phyloP scores from a whole-genome alignment of 1,140 invertebrate species.

The Bacillus rossius region DNA sequence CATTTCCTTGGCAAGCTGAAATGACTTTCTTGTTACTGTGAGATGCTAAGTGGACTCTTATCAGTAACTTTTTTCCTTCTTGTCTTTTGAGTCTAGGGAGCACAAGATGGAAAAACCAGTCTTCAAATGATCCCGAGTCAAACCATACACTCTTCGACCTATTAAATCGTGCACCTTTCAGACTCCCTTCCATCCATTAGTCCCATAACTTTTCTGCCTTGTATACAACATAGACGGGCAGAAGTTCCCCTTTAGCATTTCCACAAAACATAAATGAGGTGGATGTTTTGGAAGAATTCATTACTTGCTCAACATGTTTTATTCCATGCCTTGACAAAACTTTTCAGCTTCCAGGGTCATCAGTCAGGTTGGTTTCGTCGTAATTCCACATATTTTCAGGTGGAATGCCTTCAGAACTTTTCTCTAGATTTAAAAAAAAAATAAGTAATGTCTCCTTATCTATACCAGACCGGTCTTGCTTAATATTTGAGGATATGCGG shows the following conservation, averaged over 20 bases:
- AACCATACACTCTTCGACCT: constrained; percentile 1
- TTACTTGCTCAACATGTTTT: neutral
- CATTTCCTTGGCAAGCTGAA: constrained; percentile 22
- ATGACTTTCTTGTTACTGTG: constrained; percentile 29
- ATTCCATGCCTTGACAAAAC: constrained; percentile 16
- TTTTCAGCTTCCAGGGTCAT: too few species aligned
- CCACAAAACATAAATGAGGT: constrained; percentile 24
- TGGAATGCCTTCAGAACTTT: too few species aligned
- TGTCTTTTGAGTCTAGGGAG: neutral
- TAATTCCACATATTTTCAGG: too few species aligned
- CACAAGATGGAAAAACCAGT: neutral
- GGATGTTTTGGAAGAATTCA: constrained; percentile 23
- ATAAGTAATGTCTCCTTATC: too few species aligned
- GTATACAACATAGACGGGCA: neutral
- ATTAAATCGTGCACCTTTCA: neutral
- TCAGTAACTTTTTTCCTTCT: constrained; percentile 10
- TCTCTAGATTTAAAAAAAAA: too few species aligned
- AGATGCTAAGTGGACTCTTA: constrained; percentile 37
- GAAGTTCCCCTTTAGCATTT: constrained; percentile 14
- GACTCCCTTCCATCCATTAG: neutral
- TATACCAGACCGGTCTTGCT: too few species aligned
- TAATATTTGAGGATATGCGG: too few species aligned
- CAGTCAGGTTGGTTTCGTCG: too few species aligned
- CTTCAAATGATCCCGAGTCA: neutral
- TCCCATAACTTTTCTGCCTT: neutral